A percentile compares a stretch with the other conserved stretches of the same genome.
Conservation (phyloP, 1,140 invertebrate genomes). For the Oryctes rhinoceros region DNA sequence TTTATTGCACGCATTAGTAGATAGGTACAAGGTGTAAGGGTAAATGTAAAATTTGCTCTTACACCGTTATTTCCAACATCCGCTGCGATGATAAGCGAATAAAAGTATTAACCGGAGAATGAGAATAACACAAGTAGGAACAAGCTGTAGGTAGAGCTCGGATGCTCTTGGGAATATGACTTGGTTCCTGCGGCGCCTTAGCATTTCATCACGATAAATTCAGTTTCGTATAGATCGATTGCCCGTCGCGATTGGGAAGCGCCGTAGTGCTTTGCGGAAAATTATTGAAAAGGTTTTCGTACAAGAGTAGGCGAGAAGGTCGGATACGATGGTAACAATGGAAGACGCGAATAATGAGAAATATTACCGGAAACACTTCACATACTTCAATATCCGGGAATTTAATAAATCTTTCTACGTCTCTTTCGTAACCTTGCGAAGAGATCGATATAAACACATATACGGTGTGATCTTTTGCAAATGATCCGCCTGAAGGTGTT, state of each 20-base stretch:
- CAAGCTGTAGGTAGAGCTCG: neutral
- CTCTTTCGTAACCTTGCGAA: neutral
- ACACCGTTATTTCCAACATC: too few species aligned
- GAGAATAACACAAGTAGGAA: neutral
- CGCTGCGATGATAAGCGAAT: too few species aligned
- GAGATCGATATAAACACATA: neutral
- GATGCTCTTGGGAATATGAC: neutral
- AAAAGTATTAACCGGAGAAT: neutral
- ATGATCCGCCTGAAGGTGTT: too few species aligned
- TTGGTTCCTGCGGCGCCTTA: neutral
- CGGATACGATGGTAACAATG: neutral
- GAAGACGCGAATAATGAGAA: neutral
- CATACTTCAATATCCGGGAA: conserved; percentile 15
- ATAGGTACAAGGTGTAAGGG: too few species aligned
- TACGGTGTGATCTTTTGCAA: too few species aligned
- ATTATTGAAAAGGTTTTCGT: neutral
- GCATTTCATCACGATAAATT: conserved; percentile 14
- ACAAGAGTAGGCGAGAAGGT: neutral
- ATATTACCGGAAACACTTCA: conserved; percentile 14
- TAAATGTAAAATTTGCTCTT: too few species aligned
- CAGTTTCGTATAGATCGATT: conserved; percentile 2
- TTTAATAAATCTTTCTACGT: conserved; percentile 17
- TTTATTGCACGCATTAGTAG: too few species aligned
- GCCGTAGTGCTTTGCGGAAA: neutral
- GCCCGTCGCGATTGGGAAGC: neutral